Conservation (phyloP, 2,797 vertebrate genomes). For the Calcarius lapponicus region DNA sequence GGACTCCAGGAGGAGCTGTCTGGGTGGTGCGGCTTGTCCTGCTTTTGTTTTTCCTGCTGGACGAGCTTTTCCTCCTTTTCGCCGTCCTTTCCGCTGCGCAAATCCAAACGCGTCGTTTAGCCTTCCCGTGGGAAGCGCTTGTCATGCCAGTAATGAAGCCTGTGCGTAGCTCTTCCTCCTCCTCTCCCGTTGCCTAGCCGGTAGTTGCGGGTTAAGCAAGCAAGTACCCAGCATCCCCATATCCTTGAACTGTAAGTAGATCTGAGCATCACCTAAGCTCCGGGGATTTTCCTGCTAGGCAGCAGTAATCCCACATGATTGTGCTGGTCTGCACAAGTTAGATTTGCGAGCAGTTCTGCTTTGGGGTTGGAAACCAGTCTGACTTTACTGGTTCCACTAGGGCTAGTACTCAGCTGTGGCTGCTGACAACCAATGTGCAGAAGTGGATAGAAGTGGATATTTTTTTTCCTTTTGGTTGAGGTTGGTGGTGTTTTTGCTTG, state of each 20-base stretch:
- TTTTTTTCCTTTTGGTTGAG: background rate
- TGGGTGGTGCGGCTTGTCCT: background rate
- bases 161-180: background rate
- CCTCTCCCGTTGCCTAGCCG: background rate
- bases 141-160: background rate
- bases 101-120: background rate
- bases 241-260: background rate
- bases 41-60: background rate
- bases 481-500: too few relatives aligned
- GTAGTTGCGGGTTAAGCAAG: background rate
- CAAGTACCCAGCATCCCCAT: background rate
- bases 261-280: background rate
- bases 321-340: background rate
- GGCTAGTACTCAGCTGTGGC: background rate
- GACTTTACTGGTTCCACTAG: background rate
- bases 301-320: constrained; percentile 5
- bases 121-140: background rate
- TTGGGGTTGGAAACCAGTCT: background rate
- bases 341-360: background rate
- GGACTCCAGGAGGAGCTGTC: background rate
- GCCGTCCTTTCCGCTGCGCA: background rate
- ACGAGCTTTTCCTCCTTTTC: background rate
- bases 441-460: background rate
- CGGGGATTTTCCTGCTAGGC: constrained; percentile 9
- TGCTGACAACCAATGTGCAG: background rate